Percentiles rank a stretch among this genome's conserved stretches.
phyloP scores from a whole-genome alignment of 2,888 invertebrate species.

The Callosobruchus maculatus region DNA sequence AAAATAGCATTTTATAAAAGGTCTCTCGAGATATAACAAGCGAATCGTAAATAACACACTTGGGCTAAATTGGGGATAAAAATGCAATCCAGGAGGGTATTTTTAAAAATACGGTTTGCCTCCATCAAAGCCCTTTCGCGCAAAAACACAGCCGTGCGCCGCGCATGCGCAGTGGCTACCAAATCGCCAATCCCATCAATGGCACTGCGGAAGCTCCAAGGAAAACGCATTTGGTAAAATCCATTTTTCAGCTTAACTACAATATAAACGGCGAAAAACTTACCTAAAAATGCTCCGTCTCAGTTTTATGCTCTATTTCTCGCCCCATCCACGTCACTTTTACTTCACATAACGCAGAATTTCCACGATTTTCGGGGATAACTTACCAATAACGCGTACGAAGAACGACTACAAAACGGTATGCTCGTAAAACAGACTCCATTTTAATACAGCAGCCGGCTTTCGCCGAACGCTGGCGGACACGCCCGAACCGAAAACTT shows the following conservation, averaged over 20 bases:
- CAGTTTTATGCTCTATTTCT: conserved; percentile 17
- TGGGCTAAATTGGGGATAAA: not conserved
- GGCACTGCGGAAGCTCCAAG: not conserved
- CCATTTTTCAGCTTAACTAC: not conserved
- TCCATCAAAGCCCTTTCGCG: not conserved
- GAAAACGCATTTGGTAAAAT: not conserved
- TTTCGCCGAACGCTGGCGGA: conserved; percentile 15
- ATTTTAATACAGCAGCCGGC: conserved; percentile 31
- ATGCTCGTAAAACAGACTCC: conserved; percentile 36
- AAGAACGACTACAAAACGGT: conserved; percentile 42
- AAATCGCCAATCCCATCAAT: not conserved
- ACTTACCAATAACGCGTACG: conserved; percentile 20
- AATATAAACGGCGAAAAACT: conserved; percentile 16
- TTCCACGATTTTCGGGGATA: conserved; percentile 11
- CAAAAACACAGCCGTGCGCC: not conserved
- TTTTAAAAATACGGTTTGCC: not conserved
- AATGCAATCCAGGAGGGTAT: not conserved
- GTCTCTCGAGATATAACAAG: not conserved
- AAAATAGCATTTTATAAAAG: not conserved
- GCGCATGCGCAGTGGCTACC: conserved; percentile 32
- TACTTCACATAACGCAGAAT: conserved; percentile 24
- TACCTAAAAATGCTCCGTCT: conserved; percentile 27
- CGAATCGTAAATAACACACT: not conserved
- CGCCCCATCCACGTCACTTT: conserved; percentile 17
- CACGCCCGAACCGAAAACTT: conserved; percentile 12